Evolutionary conservation across 2,797 vertebrate species (phyloP).

Genomic region (Chaetophractus vellerosus): DNA sequence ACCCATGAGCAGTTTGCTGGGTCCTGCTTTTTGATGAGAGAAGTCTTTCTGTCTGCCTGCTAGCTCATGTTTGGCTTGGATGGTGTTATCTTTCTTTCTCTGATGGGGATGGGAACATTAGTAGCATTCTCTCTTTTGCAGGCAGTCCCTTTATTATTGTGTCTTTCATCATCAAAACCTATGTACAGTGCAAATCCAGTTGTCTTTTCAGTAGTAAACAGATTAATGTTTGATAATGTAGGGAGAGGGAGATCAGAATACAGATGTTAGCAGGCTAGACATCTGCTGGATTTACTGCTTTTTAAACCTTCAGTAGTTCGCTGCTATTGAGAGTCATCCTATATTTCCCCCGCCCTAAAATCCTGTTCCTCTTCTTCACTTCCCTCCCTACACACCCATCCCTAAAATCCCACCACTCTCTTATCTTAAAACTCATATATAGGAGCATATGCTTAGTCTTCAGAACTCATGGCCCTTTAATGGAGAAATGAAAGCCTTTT

Average conservation of each 20-base stretch:
- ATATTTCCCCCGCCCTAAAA: neutral
- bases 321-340: neutral
- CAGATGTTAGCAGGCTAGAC: slow-evolving; percentile 27
- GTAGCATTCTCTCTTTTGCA: slow-evolving; percentile 34
- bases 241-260: slow-evolving; percentile 24
- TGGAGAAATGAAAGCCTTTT: slow-evolving; percentile 67
- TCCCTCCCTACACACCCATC: neutral
- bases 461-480: slow-evolving; percentile 38
- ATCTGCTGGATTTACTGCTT: slow-evolving; percentile 39
- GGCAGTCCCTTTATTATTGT: slow-evolving; percentile 22
- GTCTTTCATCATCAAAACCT: slow-evolving; percentile 41
- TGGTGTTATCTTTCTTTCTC: slow-evolving; percentile 41
- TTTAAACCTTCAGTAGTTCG: neutral
- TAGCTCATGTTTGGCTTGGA: slow-evolving; percentile 26
- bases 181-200: neutral
- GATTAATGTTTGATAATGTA: slow-evolving; percentile 56
- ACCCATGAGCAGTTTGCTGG: slow-evolving; percentile 47
- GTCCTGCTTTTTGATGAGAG: slow-evolving; percentile 58
- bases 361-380: neutral
- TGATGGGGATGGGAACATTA: slow-evolving; percentile 24
- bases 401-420: neutral
- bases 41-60: slow-evolving; percentile 44
- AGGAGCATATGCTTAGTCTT: slow-evolving; percentile 1
- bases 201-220: slow-evolving; percentile 67
- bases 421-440: slow-evolving; percentile 66